Conservation (phyloP, 2,797 vertebrate species). For the Rachycentron canadum region DNA sequence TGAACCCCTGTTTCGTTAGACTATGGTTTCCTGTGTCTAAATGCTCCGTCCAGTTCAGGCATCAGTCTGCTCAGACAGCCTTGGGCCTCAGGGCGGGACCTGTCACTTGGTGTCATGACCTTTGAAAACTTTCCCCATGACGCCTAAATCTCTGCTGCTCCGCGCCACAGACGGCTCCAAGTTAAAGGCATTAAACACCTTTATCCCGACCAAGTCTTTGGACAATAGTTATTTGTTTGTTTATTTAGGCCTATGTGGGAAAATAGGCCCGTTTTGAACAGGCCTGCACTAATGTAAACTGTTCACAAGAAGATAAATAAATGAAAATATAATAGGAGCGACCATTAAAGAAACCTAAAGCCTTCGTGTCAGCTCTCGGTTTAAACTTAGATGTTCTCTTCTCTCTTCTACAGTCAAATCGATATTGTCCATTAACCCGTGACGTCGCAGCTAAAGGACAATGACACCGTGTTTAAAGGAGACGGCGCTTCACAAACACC, state of each 20-base stretch:
- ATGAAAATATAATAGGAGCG: background rate
- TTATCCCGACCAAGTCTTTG: background rate
- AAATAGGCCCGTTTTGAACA: background rate
- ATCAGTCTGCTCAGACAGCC: constrained; percentile 82
- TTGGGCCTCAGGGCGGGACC: constrained; percentile 83
- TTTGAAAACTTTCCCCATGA: constrained; percentile 80
- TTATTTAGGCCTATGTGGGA: background rate
- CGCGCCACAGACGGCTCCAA: constrained; percentile 9
- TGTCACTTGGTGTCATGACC: constrained; percentile 86
- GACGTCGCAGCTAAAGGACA: constrained; percentile 77
- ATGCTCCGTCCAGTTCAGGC: background rate
- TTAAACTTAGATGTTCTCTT: constrained; percentile 53
- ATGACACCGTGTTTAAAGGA: constrained; percentile 66
- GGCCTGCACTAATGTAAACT: background rate
- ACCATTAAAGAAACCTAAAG: constrained; percentile 9
- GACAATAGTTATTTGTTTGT: background rate
- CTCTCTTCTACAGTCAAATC: constrained; percentile 72
- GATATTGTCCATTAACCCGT: constrained; percentile 77
- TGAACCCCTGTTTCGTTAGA: background rate
- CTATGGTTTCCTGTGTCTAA: background rate
- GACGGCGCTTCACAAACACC: constrained; percentile 22
- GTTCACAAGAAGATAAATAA: background rate
- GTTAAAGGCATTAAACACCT: background rate
- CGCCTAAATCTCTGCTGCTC: constrained; percentile 58
- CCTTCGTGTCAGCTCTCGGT: constrained; percentile 31